These are phyloP conservation scores for Oscheius myriophilus DNA, from an alignment of 2,888 invertebrate species.

Conservation along the genomic window DNA sequence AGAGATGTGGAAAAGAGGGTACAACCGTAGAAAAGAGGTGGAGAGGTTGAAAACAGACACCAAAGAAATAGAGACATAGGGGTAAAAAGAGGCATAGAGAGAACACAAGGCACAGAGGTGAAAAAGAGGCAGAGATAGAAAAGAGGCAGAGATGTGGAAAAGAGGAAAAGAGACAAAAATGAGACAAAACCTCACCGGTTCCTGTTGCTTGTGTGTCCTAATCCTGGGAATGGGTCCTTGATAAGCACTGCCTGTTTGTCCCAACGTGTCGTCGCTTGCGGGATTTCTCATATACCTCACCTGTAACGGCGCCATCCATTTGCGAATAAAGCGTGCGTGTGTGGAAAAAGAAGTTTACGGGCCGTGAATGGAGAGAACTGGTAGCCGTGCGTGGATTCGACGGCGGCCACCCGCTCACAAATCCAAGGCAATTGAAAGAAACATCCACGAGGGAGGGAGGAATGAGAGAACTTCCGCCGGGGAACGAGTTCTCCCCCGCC, in stretches of 20 bases:
- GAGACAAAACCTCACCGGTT: background rate
- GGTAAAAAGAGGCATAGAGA: too few species aligned
- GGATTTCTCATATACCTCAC: constrained; percentile 28
- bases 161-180: too few species aligned
- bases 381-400: constrained; percentile 13
- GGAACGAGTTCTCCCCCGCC: too few species aligned
- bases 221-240: constrained; percentile 29
- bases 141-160: too few species aligned
- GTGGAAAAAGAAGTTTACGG: constrained; percentile 20
- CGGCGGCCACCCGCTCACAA: constrained; percentile 9
- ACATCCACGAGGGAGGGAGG: too few species aligned
- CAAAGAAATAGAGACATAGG: too few species aligned
- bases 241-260: constrained; percentile 2
- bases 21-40: too few species aligned
- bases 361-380: constrained; percentile 20
- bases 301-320: constrained; percentile 11
- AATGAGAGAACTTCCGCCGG: too few species aligned
- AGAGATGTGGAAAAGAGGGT: too few species aligned
- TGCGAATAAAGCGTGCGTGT: constrained; percentile 13
- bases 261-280: constrained; percentile 13
- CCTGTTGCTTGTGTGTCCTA: constrained; percentile 8
- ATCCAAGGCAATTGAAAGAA: background rate
- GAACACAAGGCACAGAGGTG: too few species aligned
- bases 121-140: too few species aligned
- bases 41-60: too few species aligned